These are phyloP conservation scores for Smithornis capensis DNA, from an alignment of 2,113 vertebrate species.

Conservation along the genomic window DNA sequence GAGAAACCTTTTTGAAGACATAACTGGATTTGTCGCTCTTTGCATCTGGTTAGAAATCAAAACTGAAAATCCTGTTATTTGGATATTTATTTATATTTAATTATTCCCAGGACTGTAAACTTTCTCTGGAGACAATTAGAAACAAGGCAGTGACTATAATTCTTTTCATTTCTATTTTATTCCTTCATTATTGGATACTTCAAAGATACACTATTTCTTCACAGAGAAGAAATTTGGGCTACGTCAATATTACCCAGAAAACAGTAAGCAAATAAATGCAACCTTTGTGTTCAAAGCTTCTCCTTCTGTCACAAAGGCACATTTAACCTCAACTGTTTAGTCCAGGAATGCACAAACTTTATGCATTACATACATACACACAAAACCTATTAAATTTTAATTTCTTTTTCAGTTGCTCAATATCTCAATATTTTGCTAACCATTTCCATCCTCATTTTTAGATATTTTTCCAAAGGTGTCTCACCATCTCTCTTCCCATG, in stretches of 20 bases:
- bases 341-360: background rate
- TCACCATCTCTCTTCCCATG: background rate
- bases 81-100: conserved; percentile 34
- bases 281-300: background rate
- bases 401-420: background rate
- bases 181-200: background rate
- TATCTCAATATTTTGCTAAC: background rate
- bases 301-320: background rate
- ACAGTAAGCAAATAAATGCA: background rate
- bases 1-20: conserved; percentile 16
- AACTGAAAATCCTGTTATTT: background rate
- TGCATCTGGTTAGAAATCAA: conserved; percentile 13
- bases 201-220: background rate
- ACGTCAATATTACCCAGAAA: background rate
- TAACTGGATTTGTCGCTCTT: conserved; percentile 15
- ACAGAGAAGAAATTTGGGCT: background rate
- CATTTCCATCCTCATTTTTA: background rate
- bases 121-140: conserved; percentile 12
- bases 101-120: background rate
- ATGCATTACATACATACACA: background rate
- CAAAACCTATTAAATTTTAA: background rate
- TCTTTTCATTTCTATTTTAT: background rate
- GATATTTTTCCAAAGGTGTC: background rate
- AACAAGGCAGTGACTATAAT: background rate
- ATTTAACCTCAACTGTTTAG: background rate